phyloP scores from a whole-genome alignment of 2,888 invertebrate species.

The Lissonota sp. region DNA sequence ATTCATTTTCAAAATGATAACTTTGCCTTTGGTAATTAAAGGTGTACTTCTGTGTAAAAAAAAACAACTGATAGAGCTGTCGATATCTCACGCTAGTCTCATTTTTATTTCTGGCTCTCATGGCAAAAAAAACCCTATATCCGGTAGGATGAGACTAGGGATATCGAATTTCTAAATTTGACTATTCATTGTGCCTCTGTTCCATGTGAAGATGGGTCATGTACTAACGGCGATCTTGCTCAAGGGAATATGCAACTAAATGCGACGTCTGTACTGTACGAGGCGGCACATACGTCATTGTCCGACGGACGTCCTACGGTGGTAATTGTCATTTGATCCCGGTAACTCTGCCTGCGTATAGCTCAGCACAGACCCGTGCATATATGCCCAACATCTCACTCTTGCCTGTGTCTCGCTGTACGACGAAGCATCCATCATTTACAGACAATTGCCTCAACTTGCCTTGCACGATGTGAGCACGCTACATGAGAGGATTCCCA shows the following conservation, averaged over 20 bases:
- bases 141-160: slow-evolving; percentile 6
- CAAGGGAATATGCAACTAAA: slow-evolving; percentile 70
- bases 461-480: slow-evolving; percentile 69
- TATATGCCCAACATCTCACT: slow-evolving; percentile 28
- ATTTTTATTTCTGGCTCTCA: slow-evolving; percentile 12
- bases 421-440: slow-evolving; percentile 78
- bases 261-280: slow-evolving; percentile 67
- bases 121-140: neutral
- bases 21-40: too few relatives aligned
- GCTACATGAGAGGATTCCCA: slow-evolving; percentile 46
- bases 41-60: too few relatives aligned
- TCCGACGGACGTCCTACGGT: slow-evolving; percentile 76
- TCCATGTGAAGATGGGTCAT: slow-evolving; percentile 51
- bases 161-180: slow-evolving; percentile 54
- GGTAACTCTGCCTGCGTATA: slow-evolving; percentile 68
- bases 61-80: too few relatives aligned
- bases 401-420: slow-evolving; percentile 35
- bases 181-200: slow-evolving; percentile 74
- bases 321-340: slow-evolving; percentile 81
- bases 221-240: slow-evolving; percentile 17
- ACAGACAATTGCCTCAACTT: slow-evolving; percentile 80
- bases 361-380: slow-evolving; percentile 28
- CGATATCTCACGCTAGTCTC: slow-evolving; percentile 4
- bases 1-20: too few relatives aligned
- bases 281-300: slow-evolving; percentile 78